Percentiles rank a stretch among this genome's conserved stretches.
Conservation (phyloP, 2,113 vertebrate species). For the Steatornis caripensis region DNA sequence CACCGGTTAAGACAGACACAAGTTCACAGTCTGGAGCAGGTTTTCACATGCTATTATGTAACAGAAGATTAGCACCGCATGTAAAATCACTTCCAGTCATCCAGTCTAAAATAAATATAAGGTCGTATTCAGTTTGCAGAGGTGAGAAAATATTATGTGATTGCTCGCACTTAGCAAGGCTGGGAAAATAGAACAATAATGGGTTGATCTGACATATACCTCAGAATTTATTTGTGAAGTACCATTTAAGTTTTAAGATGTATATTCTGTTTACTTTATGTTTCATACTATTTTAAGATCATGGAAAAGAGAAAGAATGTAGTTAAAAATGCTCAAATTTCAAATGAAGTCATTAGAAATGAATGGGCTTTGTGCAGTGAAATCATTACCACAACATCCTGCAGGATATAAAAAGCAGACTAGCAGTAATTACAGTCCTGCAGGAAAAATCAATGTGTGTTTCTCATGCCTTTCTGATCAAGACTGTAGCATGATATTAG, state of each 20-base stretch:
- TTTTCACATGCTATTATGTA: neutral
- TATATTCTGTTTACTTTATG: neutral
- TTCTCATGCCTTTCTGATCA: neutral
- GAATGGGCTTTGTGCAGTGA: neutral
- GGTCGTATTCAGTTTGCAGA: neutral
- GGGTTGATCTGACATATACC: neutral
- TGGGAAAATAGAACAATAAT: neutral
- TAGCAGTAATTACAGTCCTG: neutral
- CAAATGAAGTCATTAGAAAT: neutral
- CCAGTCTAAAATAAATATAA: neutral
- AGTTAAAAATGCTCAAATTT: neutral
- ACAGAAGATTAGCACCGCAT: neutral
- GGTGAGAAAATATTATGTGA: neutral
- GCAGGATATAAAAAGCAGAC: neutral
- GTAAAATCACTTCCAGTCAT: neutral
- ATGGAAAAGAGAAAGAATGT: neutral
- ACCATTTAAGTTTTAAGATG: neutral
- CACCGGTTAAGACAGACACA: neutral
- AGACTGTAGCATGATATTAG: neutral
- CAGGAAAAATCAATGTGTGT: conserved; percentile 2
- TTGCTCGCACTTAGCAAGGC: neutral
- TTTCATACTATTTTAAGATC: neutral
- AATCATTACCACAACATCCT: neutral
- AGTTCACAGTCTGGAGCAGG: neutral
- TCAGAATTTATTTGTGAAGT: neutral